Conservation (phyloP, 2,888 invertebrate species). For the Gryllus longicercus region DNA sequence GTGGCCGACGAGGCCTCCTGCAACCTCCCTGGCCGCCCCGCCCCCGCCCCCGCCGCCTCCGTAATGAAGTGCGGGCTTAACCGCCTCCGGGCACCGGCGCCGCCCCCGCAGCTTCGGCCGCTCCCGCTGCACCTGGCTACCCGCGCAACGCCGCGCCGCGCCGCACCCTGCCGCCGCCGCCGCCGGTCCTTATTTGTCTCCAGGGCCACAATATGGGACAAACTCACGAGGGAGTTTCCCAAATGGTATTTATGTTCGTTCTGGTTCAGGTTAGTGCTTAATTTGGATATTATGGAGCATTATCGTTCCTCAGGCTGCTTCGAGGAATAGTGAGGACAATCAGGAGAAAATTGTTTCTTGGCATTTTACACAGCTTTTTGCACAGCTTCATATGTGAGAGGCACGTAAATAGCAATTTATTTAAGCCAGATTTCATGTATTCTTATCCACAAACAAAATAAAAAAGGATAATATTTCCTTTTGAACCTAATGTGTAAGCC, state of each 20-base stretch:
- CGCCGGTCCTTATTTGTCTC: not conserved
- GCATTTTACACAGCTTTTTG: no score
- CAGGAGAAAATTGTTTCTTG: no score
- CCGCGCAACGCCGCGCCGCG: not conserved
- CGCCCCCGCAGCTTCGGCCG: not conserved
- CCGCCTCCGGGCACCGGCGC: not conserved
- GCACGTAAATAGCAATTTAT: no score
- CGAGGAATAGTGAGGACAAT: no score
- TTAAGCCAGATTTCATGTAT: no score
- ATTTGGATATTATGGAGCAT: not conserved
- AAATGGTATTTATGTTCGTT: constrained; percentile 1
- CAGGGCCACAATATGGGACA: not conserved
- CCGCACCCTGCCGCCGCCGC: not conserved
- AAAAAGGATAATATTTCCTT: no score
- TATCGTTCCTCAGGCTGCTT: no score
- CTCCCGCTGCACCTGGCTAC: not conserved
- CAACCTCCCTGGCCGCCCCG: not conserved
- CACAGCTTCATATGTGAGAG: no score
- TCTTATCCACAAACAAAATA: no score
- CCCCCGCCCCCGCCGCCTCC: not conserved
- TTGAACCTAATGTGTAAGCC: no score
- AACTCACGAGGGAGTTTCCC: not conserved
- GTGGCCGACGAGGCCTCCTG: no score
- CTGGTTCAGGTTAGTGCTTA: not conserved
- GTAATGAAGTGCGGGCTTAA: not conserved